phyloP scores from a whole-genome alignment of 2,797 vertebrate species.

The Onychomys arenicola region DNA sequence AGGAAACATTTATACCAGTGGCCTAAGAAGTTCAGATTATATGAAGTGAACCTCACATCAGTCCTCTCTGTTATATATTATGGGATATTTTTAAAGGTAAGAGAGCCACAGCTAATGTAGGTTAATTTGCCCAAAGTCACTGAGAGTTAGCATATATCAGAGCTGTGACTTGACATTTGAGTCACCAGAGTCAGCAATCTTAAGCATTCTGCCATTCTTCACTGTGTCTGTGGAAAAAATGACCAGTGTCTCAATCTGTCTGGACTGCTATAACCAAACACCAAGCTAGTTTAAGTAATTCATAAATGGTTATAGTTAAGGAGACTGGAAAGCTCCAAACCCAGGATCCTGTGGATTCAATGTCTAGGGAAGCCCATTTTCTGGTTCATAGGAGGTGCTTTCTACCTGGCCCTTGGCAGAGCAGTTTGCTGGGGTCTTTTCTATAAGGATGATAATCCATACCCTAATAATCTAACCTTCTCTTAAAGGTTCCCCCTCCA shows the following conservation, averaged over 20 bases:
- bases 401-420: background rate
- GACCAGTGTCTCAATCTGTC: background rate
- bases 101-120: background rate
- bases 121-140: background rate
- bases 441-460: background rate
- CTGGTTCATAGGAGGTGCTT: background rate
- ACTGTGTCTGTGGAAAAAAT: background rate
- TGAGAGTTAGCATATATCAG: background rate
- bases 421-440: background rate
- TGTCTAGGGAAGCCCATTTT: background rate
- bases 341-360: background rate
- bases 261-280: background rate
- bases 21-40: background rate
- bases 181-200: background rate
- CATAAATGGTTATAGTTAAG: background rate
- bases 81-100: background rate
- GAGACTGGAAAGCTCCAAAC: background rate
- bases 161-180: background rate
- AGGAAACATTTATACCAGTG: background rate
- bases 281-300: background rate
- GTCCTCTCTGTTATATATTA: background rate
- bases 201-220: background rate
- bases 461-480: background rate
- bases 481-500: background rate
- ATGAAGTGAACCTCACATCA: background rate